phyloP scores from a whole-genome alignment of 2,888 invertebrate species.

The Lymantria dispar region DNA sequence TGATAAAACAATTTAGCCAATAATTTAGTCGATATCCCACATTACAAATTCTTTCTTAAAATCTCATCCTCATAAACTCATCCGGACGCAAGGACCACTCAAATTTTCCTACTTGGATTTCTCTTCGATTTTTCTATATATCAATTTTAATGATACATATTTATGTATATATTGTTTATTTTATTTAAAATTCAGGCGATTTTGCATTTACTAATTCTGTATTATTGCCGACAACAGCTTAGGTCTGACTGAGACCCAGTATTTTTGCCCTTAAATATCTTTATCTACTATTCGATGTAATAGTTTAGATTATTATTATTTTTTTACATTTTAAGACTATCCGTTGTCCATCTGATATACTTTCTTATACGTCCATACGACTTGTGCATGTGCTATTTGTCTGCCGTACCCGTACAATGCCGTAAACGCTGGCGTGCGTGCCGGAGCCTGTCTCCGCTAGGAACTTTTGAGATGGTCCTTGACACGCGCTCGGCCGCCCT shows the following conservation, averaged over 20 bases:
- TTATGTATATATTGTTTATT: conserved; percentile 39
- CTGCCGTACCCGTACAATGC: conserved; percentile 45
- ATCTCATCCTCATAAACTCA: conserved; percentile 39
- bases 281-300: conserved; percentile 73
- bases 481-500: conserved; percentile 79
- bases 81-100: conserved; percentile 89
- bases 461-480: conserved; percentile 98
- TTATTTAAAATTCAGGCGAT: conserved; percentile 49
- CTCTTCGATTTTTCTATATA: conserved; percentile 49
- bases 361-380: conserved; percentile 46
- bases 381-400: conserved; percentile 73
- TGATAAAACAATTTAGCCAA: conserved; percentile 7
- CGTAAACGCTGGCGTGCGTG: conserved; percentile 34
- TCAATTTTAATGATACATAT: conserved; percentile 42
- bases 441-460: conserved; percentile 70
- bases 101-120: conserved; percentile 84
- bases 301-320: conserved; percentile 61
- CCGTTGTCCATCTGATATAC: conserved; percentile 64
- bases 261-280: conserved; percentile 58
- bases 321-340: conserved; percentile 62
- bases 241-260: conserved; percentile 54
- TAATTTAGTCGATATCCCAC: conserved; percentile 27
- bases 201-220: conserved; percentile 53
- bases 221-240: conserved; percentile 61
- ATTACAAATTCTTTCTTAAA: conserved; percentile 23